Percentiles rank a stretch among this genome's conserved stretches.
Evolutionary conservation across 2,888 invertebrate genomes (phyloP).

Genomic region (Leptodirus hochenwartii): DNA sequence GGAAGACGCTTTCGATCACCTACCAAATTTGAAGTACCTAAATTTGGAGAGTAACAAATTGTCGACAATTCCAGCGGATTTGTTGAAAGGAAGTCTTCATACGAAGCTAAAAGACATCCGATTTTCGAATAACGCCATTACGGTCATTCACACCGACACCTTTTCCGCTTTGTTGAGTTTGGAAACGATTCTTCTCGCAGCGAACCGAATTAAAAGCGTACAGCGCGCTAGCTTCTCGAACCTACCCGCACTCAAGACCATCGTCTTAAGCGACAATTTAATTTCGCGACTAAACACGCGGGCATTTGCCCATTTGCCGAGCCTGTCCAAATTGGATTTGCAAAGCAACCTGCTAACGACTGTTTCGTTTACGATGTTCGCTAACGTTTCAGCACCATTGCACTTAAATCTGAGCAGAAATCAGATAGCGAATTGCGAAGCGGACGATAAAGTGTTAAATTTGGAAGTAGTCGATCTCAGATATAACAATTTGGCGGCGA

Average conservation of each 20-base stretch:
- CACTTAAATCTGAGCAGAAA: conserved; percentile 63
- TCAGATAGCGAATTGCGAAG: conserved; percentile 30
- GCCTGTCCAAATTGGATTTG: conserved; percentile 59
- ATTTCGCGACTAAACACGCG: conserved; percentile 52
- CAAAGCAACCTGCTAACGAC: conserved; percentile 59
- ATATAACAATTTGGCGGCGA: conserved; percentile 43
- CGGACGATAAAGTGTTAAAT: conserved; percentile 33
- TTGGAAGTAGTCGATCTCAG: conserved; percentile 54
- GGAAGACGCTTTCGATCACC: conserved; percentile 48
- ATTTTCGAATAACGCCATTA: conserved; percentile 64
- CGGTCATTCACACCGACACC: conserved; percentile 44
- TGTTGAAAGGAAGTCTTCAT: conserved; percentile 52
- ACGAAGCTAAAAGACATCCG: conserved; percentile 58
- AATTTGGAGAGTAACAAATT: conserved; percentile 77
- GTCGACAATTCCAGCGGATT: conserved; percentile 44
- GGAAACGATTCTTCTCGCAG: conserved; percentile 59
- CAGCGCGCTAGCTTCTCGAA: conserved; percentile 56
- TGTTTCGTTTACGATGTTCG: conserved; percentile 47
- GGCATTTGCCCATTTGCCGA: conserved; percentile 58
- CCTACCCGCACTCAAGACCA: conserved; percentile 58
- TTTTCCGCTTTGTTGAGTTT: conserved; percentile 56
- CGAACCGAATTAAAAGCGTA: conserved; percentile 55
- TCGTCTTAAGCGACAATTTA: conserved; percentile 70
- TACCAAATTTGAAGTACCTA: conserved; percentile 55
- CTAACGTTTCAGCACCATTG: conserved; percentile 51